A percentile compares a stretch with the other conserved stretches of the same genome.
Evolutionary conservation across 2,113 vertebrate genomes (phyloP).

Genomic region (Dicrurus megarhynchus): DNA sequence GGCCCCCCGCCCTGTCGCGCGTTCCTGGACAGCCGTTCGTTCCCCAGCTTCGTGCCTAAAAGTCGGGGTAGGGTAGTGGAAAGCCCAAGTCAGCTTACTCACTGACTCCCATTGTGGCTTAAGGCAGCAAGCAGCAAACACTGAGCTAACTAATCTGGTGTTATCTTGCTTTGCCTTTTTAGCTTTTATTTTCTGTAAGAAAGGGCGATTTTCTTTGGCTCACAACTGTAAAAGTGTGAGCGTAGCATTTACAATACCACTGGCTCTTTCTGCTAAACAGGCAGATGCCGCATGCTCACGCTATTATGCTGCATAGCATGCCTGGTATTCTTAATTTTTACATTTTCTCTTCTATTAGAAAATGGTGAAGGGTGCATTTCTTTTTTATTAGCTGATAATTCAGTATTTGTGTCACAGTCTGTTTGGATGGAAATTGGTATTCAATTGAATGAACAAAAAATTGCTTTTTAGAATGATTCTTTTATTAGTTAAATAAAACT

Average conservation of each 20-base stretch:
- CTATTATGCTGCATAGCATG: not conserved
- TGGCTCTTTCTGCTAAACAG: not conserved
- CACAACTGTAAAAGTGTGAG: not conserved
- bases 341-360: slow-evolving; percentile 41
- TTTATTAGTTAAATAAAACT: slow-evolving; percentile 62
- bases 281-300: not conserved
- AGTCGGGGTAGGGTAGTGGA: fast-evolving
- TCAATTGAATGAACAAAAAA: slow-evolving; percentile 49
- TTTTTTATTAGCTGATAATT: slow-evolving; percentile 44
- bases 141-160: not conserved
- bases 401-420: slow-evolving; percentile 47
- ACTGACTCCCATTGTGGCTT: not conserved
- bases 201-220: not conserved
- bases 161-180: not conserved
- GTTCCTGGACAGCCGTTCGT: not conserved
- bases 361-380: slow-evolving; percentile 17
- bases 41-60: not conserved
- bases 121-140: not conserved
- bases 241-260: not conserved
- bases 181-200: not conserved
- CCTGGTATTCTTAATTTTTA: slow-evolving; percentile 31
- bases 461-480: slow-evolving; percentile 41
- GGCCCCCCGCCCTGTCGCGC: fast-evolving
- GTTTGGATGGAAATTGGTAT: slow-evolving; percentile 36
- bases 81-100: not conserved